Evolutionary conservation across 2,797 vertebrate species (phyloP), one percentile per base, ranked within the genome.

Genomic region (Strix occidentalis): DNA sequence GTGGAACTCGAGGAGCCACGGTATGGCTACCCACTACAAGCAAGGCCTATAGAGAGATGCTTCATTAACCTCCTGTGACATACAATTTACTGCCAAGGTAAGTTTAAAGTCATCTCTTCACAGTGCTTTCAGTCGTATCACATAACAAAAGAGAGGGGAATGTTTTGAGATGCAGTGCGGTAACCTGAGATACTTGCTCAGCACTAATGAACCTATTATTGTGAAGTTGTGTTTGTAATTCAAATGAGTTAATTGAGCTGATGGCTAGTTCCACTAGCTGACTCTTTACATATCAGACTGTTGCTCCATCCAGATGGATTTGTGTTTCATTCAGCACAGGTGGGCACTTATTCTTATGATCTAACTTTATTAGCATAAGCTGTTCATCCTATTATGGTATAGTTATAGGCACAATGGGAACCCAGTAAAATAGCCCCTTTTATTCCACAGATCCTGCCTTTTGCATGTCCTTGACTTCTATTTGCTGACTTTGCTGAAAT

Each of bases 351-450:
- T 87, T 96, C 93, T 94, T 89, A 92, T 89, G 81, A 95, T 89
- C 64, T 95, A 94, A 92, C 89, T 95, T 93, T 92, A 95, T 96
- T 96, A 97, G 92, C 92, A 97, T 97, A 96, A 96, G 91, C 86
- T 25, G 31, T 83, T 97, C 90, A 95, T 91, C 93, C 82, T 89
- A 4, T 95, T 92, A 97, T n/a, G 65, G 61, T 69, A 54, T 8
- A 90, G 84, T 93, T 91, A 95, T 25, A 94, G 92, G 84, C 94
- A 96, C 91, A 95, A 93, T 81, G 87, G 90, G 89, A 94, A 91
- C 54, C 43, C 69, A 78, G 87, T 57, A 61, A 94, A 93, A 96
- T 68, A 87, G 84, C 60, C 94, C 71, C 78, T 95, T 94, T 93
- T 89, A 96, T 78, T 96, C 75, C 72, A 96, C 84, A 87, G 81